Conservation (phyloP, 2,888 invertebrate genomes). For the Masnerella sp. region DNA sequence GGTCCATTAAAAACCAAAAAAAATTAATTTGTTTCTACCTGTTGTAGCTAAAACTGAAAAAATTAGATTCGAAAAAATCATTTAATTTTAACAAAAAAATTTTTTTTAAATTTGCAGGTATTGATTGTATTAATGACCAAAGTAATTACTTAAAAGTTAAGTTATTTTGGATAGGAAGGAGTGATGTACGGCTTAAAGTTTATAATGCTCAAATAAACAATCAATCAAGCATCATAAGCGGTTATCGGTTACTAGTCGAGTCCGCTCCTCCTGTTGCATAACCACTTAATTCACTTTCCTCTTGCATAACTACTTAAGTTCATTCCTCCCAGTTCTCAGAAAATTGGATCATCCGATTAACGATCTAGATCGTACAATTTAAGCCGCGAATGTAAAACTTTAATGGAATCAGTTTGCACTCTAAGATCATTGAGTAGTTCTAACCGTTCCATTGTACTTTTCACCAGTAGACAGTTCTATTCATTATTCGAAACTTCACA, state of each 20-base stretch:
- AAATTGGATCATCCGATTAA: slow-evolving; percentile 10
- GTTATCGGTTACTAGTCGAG: slow-evolving; percentile 19
- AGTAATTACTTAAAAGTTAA: too few relatives aligned
- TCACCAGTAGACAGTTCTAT: neutral
- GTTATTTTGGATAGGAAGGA: too few relatives aligned
- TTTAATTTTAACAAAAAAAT: too few relatives aligned
- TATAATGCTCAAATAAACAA: slow-evolving; percentile 4
- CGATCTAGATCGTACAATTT: slow-evolving; percentile 3
- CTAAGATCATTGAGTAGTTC: neutral
- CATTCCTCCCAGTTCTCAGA: neutral
- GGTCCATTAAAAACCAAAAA: too few relatives aligned
- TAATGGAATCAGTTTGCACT: neutral
- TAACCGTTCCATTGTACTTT: neutral
- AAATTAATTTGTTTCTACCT: too few relatives aligned
- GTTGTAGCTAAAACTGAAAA: too few relatives aligned
- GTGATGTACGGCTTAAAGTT: too few relatives aligned
- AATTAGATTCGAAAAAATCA: too few relatives aligned
- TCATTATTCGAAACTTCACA: neutral
- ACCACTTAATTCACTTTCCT: slow-evolving; percentile 25
- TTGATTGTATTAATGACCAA: too few relatives aligned
- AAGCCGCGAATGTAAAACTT: neutral
- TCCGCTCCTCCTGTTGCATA: slow-evolving; percentile 28
- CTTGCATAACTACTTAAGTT: slow-evolving; percentile 18
- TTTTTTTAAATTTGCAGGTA: too few relatives aligned
- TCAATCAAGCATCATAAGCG: slow-evolving; percentile 23